Percentiles rank a stretch among this genome's conserved stretches.
These are phyloP conservation scores for Leptopilina drosophilae DNA, from an alignment of 2,888 invertebrate species.

Conservation along the genomic window DNA sequence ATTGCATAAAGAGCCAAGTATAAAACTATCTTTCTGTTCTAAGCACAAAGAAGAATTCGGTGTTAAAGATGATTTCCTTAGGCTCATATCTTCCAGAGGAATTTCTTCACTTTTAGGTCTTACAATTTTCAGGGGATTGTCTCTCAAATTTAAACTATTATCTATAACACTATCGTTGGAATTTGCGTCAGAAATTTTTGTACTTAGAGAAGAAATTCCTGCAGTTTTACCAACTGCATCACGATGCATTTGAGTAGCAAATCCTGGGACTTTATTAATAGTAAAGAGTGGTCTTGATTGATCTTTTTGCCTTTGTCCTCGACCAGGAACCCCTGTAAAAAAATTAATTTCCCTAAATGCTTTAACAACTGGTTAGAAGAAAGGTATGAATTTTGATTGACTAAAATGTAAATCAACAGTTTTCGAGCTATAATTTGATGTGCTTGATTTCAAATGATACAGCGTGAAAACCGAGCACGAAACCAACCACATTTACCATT, in stretches of 20 bases:
- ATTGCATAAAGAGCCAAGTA: slow-evolving; percentile 52
- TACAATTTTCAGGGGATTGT: slow-evolving; percentile 85
- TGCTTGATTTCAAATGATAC: too few relatives aligned
- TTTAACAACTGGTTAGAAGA: too few relatives aligned
- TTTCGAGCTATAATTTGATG: too few relatives aligned
- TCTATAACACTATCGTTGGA: slow-evolving; percentile 63
- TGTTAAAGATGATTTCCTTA: slow-evolving; percentile 70
- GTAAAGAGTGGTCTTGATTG: slow-evolving; percentile 72
- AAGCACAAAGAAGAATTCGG: slow-evolving; percentile 55
- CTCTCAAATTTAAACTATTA: slow-evolving; percentile 81
- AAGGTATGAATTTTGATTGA: too few relatives aligned
- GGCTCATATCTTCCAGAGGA: slow-evolving; percentile 87
- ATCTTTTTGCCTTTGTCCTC: slow-evolving; percentile 69
- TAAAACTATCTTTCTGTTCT: slow-evolving; percentile 44
- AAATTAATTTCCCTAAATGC: background rate
- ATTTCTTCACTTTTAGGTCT: slow-evolving; percentile 89
- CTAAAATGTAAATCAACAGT: too few relatives aligned
- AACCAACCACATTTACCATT: too few relatives aligned
- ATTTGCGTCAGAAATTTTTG: slow-evolving; percentile 60
- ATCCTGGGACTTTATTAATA: slow-evolving; percentile 76
- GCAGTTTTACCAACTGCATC: slow-evolving; percentile 66
- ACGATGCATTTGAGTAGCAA: slow-evolving; percentile 80
- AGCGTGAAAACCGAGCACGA: too few relatives aligned
- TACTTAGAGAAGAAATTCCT: slow-evolving; percentile 53
- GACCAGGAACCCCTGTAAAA: slow-evolving; percentile 66